Evolutionary conservation across 2,888 invertebrate genomes (phyloP).

Genomic region (Tenthredo scrophulariae): DNA sequence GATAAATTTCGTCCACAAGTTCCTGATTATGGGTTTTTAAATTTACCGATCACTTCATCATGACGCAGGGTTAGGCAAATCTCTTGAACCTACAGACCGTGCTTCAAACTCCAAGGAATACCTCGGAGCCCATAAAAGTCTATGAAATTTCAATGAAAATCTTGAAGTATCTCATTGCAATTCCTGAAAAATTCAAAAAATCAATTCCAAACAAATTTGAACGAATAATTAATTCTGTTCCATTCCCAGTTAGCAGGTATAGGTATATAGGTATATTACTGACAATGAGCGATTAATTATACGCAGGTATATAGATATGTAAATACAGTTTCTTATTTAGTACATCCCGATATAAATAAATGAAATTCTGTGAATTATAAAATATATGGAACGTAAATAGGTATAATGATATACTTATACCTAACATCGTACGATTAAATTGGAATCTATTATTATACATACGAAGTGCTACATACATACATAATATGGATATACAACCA

Average conservation of each 20-base stretch:
- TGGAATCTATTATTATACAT: neutral
- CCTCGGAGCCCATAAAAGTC: neutral
- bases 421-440: neutral
- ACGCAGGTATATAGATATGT: constrained; percentile 11
- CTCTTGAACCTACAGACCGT: neutral
- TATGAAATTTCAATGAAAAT: neutral
- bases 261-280: neutral
- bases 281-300: neutral
- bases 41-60: neutral
- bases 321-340: constrained; percentile 15
- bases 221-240: neutral
- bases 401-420: neutral
- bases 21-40: neutral
- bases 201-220: neutral
- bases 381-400: neutral
- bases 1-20: neutral
- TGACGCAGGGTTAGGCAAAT: neutral
- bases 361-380: neutral
- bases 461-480: neutral
- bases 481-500: neutral
- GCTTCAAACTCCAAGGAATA: too few species aligned
- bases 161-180: neutral
- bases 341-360: neutral
- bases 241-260: neutral
- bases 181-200: neutral